Conservation (phyloP, 2,113 vertebrate genomes). For the Gallinago undulata region DNA sequence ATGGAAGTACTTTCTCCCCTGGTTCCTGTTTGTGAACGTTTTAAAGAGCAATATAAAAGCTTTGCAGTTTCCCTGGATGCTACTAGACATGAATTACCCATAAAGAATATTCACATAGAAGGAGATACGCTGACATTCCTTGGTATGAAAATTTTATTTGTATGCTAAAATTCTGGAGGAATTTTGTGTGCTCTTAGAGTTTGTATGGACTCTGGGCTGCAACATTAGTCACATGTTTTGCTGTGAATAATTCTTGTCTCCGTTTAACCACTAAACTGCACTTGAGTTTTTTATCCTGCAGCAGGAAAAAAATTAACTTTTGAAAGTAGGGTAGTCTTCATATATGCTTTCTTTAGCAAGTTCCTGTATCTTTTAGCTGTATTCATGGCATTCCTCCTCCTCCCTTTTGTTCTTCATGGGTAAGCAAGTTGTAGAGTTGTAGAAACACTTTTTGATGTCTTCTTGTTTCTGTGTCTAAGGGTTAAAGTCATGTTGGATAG, state of each 20-base stretch:
- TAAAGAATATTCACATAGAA: conserved; percentile 80
- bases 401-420: not conserved
- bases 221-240: not conserved
- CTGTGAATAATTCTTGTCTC: not conserved
- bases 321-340: not conserved
- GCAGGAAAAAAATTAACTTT: not conserved
- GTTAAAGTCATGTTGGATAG: not conserved
- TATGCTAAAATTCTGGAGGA: not conserved
- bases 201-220: not conserved
- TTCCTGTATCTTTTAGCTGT: not conserved
- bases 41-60: conserved; percentile 79
- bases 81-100: conserved; percentile 82
- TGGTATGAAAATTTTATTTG: conserved; percentile 70
- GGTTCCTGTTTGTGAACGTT: conserved; percentile 54
- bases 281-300: not conserved
- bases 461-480: not conserved
- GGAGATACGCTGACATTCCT: conserved; percentile 74
- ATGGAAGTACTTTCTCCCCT: conserved; percentile 75
- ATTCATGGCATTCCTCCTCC: not conserved
- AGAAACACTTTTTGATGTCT: not conserved
- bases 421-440: not conserved
- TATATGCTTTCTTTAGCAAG: not conserved
- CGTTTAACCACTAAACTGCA: not conserved
- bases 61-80: conserved; percentile 84
- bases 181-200: not conserved